Evolutionary conservation across 2,888 invertebrate genomes (phyloP).

Genomic region (Eupithecia pulchellata): DNA sequence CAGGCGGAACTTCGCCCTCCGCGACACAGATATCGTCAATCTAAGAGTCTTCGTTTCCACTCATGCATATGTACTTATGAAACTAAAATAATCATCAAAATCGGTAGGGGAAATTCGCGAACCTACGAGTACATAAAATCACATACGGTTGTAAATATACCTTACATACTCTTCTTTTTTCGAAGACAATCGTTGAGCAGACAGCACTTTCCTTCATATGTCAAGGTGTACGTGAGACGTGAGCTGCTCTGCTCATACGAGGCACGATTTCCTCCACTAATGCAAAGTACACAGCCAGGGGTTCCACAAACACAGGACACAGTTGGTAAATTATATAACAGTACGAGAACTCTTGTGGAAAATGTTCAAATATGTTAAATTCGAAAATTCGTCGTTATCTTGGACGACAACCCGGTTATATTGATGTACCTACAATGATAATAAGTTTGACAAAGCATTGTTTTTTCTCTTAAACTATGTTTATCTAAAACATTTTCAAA

Average conservation of each 20-base stretch:
- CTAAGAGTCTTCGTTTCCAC: too few species aligned
- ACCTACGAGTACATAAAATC: not conserved
- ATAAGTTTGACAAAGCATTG: too few species aligned
- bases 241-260: conserved; percentile 35
- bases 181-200: not conserved
- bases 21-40: too few species aligned
- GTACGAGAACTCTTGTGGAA: not conserved
- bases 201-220: conserved; percentile 4
- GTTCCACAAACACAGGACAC: conserved; percentile 34
- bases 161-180: not conserved
- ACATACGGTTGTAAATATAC: not conserved
- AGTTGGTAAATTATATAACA: not conserved
- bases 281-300: conserved; percentile 40
- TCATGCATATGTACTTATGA: too few species aligned
- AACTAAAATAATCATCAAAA: not conserved
- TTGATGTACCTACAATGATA: too few species aligned
- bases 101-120: not conserved
- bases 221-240: conserved; percentile 33
- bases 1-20: too few species aligned
- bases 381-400: too few species aligned
- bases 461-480: too few species aligned
- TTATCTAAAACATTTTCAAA: too few species aligned
- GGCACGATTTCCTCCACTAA: conserved; percentile 47
- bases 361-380: not conserved
- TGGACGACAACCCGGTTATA: too few species aligned